Base-by-base conservation (phyloP, 1,140 invertebrate genomes). In the Micrasema longulum region DNA sequence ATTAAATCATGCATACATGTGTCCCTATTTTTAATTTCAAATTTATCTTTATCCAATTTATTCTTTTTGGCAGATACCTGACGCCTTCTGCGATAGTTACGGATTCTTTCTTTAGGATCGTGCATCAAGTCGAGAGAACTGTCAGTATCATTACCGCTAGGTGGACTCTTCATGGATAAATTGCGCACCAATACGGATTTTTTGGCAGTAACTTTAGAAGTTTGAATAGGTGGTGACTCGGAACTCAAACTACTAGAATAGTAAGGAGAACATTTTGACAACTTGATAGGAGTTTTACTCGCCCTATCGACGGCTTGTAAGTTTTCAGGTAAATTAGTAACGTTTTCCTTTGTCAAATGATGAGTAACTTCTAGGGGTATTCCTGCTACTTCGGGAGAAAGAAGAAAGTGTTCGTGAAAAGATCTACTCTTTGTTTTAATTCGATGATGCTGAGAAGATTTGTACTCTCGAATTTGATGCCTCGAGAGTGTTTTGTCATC, bases 201-300 rank as follows among this genome's bases (percentile, higher is more conserved):
- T 73, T 88, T 86, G 0, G 87, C 86, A 6, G 87, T 86, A 18
- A 87, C 85, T 76, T 88, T 88, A 7, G 86, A 77, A 16, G 87
- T 79, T 75, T 88, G 87, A 75, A 90, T 88, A 1, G 89, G 89
- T 1, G 89, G 89, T 36, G 89, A 89, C 72, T 90, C 89, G 0
- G 89, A 90, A 77, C 89, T 90, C 16, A 91, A 80, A 75, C 89
- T 91, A 75, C 89, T 90, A 6, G 89, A 90, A 80, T 90, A 90
- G 76, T 91, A 90, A 1, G 89, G 89, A 1, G 89, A 90, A 76
- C 89, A 90, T 77, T 89, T 88, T 5, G 89, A 85, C 36, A 90
- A 77, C 73, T 76, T 76, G 7, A 76, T 48, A 2, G 84, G 84
- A 22, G 82, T 83, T 77, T 85, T 85, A 7, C 77, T 80, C 43